Conservation (phyloP, 35 echinoderm and acorn worm genomes). For the Apostichopus californicus region DNA sequence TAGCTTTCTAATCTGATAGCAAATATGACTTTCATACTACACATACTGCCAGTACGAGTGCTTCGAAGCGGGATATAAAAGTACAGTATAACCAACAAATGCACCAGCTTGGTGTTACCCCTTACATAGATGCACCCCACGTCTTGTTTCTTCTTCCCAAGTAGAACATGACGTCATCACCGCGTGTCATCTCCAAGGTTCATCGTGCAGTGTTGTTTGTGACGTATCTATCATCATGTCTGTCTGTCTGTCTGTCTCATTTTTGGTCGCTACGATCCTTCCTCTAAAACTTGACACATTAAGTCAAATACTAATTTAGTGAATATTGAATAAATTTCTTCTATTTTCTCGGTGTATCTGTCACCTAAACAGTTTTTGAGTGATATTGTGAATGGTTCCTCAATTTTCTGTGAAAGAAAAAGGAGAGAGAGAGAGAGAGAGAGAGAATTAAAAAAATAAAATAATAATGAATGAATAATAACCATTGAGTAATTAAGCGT, state of each 20-base stretch:
- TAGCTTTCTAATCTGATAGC: no score
- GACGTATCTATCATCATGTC: no score
- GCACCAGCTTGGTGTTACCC: no score
- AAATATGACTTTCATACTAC: no score
- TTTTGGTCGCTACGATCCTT: neutral
- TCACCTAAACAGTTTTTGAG: constrained; percentile 87
- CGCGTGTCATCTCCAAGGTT: no score
- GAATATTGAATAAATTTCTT: constrained; percentile 83
- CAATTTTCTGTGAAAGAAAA: constrained; percentile 81
- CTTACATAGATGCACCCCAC: no score
- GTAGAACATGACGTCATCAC: no score
- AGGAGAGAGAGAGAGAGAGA: constrained; percentile 18
- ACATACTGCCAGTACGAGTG: no score
- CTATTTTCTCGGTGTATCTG: constrained; percentile 97
- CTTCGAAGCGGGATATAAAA: no score
- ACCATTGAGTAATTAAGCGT: neutral
- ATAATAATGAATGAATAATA: neutral
- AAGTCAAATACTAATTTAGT: constrained; percentile 84
- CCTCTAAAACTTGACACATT: constrained; percentile 79
- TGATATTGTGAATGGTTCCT: constrained; percentile 71
- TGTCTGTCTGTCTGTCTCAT: neutral
- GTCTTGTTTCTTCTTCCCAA: no score
- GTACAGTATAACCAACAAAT: no score
- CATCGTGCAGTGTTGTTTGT: no score
- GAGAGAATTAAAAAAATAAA: neutral